Conservation (phyloP, 2,797 vertebrate genomes). For the Cyclopterus lumpus region DNA sequence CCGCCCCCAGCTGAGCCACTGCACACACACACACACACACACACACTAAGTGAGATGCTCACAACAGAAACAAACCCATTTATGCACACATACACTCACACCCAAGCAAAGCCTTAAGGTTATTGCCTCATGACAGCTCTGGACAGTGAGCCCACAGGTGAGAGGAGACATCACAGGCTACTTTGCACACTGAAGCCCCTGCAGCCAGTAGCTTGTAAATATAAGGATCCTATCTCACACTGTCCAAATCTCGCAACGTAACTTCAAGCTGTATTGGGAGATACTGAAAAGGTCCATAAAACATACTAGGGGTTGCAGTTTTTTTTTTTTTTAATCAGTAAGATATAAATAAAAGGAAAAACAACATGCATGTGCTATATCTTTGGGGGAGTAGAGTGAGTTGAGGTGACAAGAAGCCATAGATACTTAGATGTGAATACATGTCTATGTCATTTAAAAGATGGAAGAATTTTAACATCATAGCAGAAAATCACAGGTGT, state of each 20-base stretch:
- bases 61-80: slow-evolving; percentile 63
- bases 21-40: slow-evolving; percentile 56
- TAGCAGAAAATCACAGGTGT: not conserved
- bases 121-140: slow-evolving; percentile 66
- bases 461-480: not conserved
- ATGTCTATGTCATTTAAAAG: not conserved
- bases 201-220: slow-evolving; percentile 62
- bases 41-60: slow-evolving; percentile 43
- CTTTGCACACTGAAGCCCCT: slow-evolving; percentile 60
- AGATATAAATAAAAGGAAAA: not conserved
- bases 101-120: slow-evolving; percentile 65
- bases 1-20: slow-evolving; percentile 60
- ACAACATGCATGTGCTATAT: not conserved
- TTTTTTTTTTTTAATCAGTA: not conserved
- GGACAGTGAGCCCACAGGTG: slow-evolving; percentile 71
- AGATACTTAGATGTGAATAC: not conserved
- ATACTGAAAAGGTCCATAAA: slow-evolving; percentile 23
- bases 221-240: slow-evolving; percentile 45
- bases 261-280: slow-evolving; percentile 16
- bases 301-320: not conserved
- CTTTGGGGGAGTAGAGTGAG: not conserved
- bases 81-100: slow-evolving; percentile 46
- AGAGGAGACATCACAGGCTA: slow-evolving; percentile 59
- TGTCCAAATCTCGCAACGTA: slow-evolving; percentile 11
- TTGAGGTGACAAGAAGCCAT: not conserved